A percentile compares a stretch with the other conserved stretches of the same genome.
These are phyloP conservation scores for Scaptodrosophila lebanonensis DNA, from an alignment of 1,140 invertebrate species.

Conservation along the genomic window DNA sequence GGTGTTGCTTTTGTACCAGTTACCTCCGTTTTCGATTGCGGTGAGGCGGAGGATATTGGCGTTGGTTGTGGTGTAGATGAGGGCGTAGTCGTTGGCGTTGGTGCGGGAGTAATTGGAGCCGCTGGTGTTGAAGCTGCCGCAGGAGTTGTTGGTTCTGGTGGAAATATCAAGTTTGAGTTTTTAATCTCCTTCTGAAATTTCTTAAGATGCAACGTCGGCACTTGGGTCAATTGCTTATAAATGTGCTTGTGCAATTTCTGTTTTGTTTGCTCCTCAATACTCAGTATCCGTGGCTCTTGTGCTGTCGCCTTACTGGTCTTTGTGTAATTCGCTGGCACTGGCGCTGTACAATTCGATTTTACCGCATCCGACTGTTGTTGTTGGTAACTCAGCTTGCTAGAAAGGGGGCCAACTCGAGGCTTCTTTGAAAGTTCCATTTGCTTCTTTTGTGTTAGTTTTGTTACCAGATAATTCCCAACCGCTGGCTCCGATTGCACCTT, in stretches of 20 bases:
- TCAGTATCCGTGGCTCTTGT: constrained; percentile 10
- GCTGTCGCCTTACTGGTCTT: not conserved
- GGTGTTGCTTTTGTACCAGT: constrained; percentile 10
- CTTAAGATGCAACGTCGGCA: constrained; percentile 30
- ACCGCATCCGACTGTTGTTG: not conserved
- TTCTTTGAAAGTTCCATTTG: constrained; percentile 18
- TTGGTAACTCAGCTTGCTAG: constrained; percentile 2
- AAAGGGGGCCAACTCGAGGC: constrained; percentile 11
- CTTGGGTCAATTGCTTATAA: constrained; percentile 39
- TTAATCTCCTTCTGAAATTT: constrained; percentile 20
- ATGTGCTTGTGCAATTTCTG: constrained; percentile 40
- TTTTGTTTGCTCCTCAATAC: constrained; percentile 28
- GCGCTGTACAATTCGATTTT: not conserved
- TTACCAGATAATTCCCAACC: too few relatives aligned
- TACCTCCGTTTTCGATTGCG: constrained; percentile 9
- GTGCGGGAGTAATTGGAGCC: not conserved
- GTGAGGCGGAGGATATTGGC: constrained; percentile 1
- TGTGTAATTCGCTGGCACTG: too few relatives aligned
- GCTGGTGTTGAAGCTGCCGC: constrained; percentile 41
- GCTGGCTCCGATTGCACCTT: not conserved
- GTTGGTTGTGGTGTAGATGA: constrained; percentile 30
- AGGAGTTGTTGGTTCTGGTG: constrained; percentile 30
- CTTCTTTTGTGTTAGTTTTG: not conserved
- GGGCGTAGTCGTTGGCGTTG: constrained; percentile 42
- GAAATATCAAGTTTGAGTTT: constrained; percentile 44